phyloP scores from a whole-genome alignment of 2,113 vertebrate species.

The Rhynchopsitta pachyrhyncha region DNA sequence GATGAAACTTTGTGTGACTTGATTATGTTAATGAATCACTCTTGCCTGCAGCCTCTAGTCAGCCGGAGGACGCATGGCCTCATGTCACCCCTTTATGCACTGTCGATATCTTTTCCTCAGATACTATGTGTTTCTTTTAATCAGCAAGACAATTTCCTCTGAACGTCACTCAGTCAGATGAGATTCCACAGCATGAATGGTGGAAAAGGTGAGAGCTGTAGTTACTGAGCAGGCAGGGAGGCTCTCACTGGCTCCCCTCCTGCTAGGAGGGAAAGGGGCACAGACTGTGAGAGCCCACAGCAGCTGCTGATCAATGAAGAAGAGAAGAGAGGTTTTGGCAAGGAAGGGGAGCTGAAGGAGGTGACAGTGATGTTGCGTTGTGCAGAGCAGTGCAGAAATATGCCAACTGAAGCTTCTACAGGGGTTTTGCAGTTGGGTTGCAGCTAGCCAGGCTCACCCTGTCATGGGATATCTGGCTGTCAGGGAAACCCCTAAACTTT shows the following conservation, averaged over 20 bases:
- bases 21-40: not conserved
- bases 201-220: not conserved
- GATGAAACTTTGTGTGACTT: not conserved
- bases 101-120: not conserved
- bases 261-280: accelerated
- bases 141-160: not conserved
- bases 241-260: not conserved
- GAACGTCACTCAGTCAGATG: not conserved
- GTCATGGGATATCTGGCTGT: not conserved
- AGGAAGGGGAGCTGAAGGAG: not conserved
- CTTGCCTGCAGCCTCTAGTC: not conserved
- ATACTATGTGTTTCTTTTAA: not conserved
- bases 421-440: accelerated
- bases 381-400: accelerated
- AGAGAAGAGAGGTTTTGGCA: not conserved
- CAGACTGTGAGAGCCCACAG: not conserved
- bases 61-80: not conserved
- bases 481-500: not conserved
- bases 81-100: accelerated
- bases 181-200: not conserved
- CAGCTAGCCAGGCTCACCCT: not conserved
- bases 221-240: not conserved
- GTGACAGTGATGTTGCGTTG: not conserved
- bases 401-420: not conserved
- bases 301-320: not conserved